A percentile compares a stretch with the other conserved stretches of the same genome.
These are phyloP conservation scores for Pteropus rufus DNA, from an alignment of 2,797 vertebrate species.

Conservation along the genomic window DNA sequence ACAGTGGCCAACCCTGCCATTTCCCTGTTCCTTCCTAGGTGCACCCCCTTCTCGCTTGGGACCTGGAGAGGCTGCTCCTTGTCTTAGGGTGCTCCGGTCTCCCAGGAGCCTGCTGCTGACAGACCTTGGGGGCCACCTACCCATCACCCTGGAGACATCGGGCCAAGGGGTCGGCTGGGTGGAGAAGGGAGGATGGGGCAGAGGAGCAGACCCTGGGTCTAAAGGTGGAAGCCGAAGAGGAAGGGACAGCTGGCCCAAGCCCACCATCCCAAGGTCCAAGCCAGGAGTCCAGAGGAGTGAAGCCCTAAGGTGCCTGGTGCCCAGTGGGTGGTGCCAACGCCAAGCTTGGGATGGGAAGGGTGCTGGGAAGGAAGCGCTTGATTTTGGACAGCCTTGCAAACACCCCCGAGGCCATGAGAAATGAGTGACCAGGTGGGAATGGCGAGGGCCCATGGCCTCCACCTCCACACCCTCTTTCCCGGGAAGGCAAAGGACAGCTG, in stretches of 20 bases:
- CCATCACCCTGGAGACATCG: neutral
- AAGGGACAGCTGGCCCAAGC: neutral
- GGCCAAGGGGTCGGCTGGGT: neutral
- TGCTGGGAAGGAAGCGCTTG: neutral
- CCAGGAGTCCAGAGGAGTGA: neutral
- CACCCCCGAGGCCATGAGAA: neutral
- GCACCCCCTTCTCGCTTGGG: neutral
- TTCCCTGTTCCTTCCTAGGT: neutral
- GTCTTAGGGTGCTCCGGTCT: neutral
- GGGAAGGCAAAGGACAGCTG: constrained; percentile 38
- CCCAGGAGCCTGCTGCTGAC: neutral
- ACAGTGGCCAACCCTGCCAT: neutral
- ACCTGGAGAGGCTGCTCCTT: neutral
- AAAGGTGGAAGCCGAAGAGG: neutral
- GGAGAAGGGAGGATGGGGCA: neutral
- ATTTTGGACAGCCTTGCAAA: neutral
- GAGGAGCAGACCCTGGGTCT: neutral
- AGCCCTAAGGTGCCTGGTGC: neutral
- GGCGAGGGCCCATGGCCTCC: neutral
- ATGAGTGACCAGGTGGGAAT: neutral
- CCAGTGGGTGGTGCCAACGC: neutral
- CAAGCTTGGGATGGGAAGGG: neutral
- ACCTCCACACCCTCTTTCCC: constrained; percentile 5
- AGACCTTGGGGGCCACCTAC: neutral
- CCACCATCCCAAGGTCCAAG: neutral